Evolutionary conservation across 1,140 invertebrate genomes (phyloP).

Genomic region (Zaprionus camerounensis): DNA sequence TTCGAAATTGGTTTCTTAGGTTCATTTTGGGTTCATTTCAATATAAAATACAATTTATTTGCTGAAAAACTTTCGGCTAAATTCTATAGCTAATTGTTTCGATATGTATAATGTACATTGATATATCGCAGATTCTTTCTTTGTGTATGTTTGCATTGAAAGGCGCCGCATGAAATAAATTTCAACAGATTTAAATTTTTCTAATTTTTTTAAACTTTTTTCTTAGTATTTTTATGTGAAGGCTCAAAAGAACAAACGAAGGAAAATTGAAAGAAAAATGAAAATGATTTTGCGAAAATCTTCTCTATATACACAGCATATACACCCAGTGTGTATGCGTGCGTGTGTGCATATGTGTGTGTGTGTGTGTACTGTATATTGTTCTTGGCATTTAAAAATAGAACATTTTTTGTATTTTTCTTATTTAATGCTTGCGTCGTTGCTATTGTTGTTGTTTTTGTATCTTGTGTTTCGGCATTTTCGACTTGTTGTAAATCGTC

Average conservation of each 20-base stretch:
- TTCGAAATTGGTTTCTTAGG: background rate
- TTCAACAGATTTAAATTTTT: conserved; percentile 36
- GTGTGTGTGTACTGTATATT: conserved; percentile 68
- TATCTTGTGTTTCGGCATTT: conserved; percentile 50
- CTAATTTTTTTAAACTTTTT: conserved; percentile 5
- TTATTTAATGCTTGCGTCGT: conserved; percentile 73
- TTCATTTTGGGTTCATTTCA: background rate
- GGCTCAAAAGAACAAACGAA: conserved; percentile 50
- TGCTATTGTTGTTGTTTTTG: conserved; percentile 37
- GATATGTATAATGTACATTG: conserved; percentile 14
- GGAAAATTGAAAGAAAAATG: conserved; percentile 57
- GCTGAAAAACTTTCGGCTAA: background rate
- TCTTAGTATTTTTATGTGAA: conserved; percentile 28
- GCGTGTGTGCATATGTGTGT: conserved; percentile 33
- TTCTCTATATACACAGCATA: conserved; percentile 43
- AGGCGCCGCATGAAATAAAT: conserved; percentile 46
- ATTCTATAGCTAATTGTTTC: conserved; percentile 5
- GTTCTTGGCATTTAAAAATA: conserved; percentile 78
- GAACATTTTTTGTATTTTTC: conserved; percentile 77
- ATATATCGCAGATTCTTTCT: background rate
- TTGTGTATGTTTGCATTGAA: conserved; percentile 25
- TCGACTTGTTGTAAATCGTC: conserved; percentile 82
- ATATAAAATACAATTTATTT: background rate
- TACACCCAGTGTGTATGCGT: conserved; percentile 8
- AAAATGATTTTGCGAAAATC: conserved; percentile 81